A percentile compares a stretch with the other conserved stretches of the same genome.
Evolutionary conservation across 1,140 invertebrate genomes (phyloP).

Genomic region (Ditylenchus dipsaci): DNA sequence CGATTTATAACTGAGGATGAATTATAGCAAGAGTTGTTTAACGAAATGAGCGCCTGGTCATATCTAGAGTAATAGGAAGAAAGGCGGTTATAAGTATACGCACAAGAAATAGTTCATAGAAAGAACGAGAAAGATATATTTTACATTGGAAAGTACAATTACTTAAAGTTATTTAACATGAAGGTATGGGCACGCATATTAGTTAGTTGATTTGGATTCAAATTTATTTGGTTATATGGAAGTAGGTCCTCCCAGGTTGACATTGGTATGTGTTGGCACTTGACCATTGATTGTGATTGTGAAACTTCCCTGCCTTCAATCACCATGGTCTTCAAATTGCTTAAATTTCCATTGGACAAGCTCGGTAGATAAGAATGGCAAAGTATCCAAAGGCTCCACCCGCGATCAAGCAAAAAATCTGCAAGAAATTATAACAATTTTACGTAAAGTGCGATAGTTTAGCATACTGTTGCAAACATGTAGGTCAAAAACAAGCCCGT

Average conservation of each 20-base stretch:
- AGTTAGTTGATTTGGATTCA: too few relatives aligned
- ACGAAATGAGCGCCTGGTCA: too few relatives aligned
- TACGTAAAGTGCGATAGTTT: too few relatives aligned
- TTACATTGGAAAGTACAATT: too few relatives aligned
- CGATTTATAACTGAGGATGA: not conserved
- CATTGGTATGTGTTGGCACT: not conserved
- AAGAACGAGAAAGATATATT: too few relatives aligned
- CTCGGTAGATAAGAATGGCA: conserved; percentile 27
- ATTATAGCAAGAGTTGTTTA: not conserved
- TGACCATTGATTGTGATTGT: not conserved
- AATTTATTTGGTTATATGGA: not conserved
- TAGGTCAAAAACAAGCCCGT: conserved; percentile 15
- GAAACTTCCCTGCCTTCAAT: conserved; percentile 16
- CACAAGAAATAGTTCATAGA: too few relatives aligned
- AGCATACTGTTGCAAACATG: conserved; percentile 23
- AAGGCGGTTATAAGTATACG: too few relatives aligned
- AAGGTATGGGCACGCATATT: too few relatives aligned
- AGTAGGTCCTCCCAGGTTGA: not conserved
- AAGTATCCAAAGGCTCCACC: conserved; percentile 23
- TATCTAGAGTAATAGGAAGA: too few relatives aligned
- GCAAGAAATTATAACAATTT: conserved; percentile 7
- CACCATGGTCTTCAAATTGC: conserved; percentile 36
- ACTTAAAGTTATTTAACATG: too few relatives aligned
- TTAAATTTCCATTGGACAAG: conserved; percentile 20
- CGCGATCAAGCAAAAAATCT: conserved; percentile 21